Evolutionary conservation across 2,888 invertebrate genomes (phyloP).

Genomic region (Chirona hameri): DNA sequence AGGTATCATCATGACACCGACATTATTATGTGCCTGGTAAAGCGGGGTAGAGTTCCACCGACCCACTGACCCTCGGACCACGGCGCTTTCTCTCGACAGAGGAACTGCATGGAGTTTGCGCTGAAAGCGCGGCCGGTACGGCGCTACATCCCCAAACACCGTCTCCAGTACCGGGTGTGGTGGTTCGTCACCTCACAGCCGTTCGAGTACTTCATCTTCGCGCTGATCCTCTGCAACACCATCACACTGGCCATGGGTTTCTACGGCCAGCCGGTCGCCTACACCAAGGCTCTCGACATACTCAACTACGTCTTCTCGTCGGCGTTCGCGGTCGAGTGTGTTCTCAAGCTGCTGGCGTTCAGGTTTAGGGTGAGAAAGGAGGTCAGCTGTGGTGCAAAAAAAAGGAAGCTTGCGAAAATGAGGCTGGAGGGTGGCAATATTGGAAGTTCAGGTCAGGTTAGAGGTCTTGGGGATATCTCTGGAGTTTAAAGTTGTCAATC

Average conservation of each 20-base stretch:
- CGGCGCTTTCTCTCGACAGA: slow-evolving; percentile 47
- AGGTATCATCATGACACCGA: too few relatives aligned
- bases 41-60: too few relatives aligned
- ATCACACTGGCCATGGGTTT: slow-evolving; percentile 98
- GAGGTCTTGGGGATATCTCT: too few relatives aligned
- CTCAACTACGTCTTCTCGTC: slow-evolving; percentile 98
- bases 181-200: slow-evolving; percentile 99
- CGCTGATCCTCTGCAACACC: slow-evolving; percentile 96
- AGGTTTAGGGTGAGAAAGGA: slow-evolving; percentile 74
- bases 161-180: slow-evolving; percentile 95
- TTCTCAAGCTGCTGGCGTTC: slow-evolving; percentile 96
- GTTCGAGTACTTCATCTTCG: slow-evolving; percentile 98
- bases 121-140: slow-evolving; percentile 60
- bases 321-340: slow-evolving; percentile 95
- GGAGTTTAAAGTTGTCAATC: too few relatives aligned
- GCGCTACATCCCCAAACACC: slow-evolving; percentile 96
- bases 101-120: slow-evolving; percentile 95
- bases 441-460: too few relatives aligned
- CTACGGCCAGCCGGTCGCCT: slow-evolving; percentile 76
- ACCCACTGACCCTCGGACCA: too few relatives aligned
- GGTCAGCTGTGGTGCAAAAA: too few relatives aligned
- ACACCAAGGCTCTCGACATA: slow-evolving; percentile 80
- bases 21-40: too few relatives aligned
- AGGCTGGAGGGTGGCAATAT: too few relatives aligned
- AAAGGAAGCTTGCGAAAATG: too few relatives aligned